Evolutionary conservation across 2,797 vertebrate genomes (phyloP).

Genomic region (Poeciliopsis presidionis): DNA sequence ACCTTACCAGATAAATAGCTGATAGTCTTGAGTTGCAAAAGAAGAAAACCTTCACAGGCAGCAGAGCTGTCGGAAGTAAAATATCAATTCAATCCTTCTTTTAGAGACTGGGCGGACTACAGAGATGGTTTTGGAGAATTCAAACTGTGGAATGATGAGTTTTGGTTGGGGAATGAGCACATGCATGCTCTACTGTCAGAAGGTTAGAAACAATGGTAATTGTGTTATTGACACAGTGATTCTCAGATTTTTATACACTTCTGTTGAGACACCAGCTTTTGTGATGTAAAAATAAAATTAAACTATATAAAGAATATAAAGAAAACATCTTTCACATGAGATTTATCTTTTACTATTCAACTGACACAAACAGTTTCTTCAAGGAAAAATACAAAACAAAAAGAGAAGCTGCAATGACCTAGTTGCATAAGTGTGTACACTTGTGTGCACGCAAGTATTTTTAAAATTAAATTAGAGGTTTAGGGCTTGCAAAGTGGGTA

Average conservation of each 20-base stretch:
- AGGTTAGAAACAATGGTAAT: constrained; percentile 68
- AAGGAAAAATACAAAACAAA: neutral
- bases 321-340: neutral
- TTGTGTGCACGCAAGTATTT: no score
- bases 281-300: neutral
- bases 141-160: constrained; percentile 88
- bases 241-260: neutral
- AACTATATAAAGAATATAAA: neutral
- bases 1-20: neutral
- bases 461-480: no score
- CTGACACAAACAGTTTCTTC: neutral
- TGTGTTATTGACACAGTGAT: neutral
- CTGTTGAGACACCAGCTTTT: neutral
- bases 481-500: no score
- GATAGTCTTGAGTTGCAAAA: neutral
- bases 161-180: constrained; percentile 91
- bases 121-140: constrained; percentile 90
- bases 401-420: neutral
- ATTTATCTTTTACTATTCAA: neutral
- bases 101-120: constrained; percentile 91
- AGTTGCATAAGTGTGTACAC: neutral
- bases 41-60: neutral
- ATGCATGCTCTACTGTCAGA: constrained; percentile 83
- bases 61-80: neutral
- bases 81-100: constrained; percentile 21